Conservation (phyloP, 2,113 vertebrate species). For the Speoplatyrhinus poulsoni region DNA sequence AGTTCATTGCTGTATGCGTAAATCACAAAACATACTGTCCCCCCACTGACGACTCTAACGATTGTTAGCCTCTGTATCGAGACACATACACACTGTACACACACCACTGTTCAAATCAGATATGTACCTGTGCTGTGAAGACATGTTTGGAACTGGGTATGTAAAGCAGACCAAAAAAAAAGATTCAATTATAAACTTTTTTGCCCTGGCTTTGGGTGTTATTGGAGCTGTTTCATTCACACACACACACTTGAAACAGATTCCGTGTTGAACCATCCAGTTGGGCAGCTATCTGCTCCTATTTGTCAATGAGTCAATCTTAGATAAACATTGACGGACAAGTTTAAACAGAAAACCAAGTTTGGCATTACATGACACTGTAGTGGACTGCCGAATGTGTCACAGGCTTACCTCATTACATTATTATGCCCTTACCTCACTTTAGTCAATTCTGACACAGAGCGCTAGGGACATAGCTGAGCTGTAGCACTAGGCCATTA, state of each 20-base stretch:
- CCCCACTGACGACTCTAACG: not conserved
- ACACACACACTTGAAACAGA: constrained; percentile 10
- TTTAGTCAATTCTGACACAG: constrained; percentile 22
- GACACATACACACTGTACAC: not conserved
- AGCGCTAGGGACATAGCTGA: constrained; percentile 47
- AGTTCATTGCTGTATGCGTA: constrained; percentile 4
- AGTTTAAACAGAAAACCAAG: not conserved
- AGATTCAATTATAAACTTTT: constrained; percentile 25
- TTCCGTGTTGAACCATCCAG: not conserved
- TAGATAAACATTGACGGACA: constrained; percentile 1
- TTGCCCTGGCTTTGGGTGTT: constrained; percentile 3
- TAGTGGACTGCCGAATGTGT: constrained; percentile 37
- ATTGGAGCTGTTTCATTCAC: constrained; percentile 24
- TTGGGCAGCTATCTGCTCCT: constrained; percentile 24
- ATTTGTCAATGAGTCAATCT: constrained; percentile 34
- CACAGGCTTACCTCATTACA: constrained; percentile 55
- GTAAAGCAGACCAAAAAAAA: constrained; percentile 36
- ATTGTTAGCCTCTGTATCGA: constrained; percentile 4
- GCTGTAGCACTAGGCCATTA: constrained; percentile 4
- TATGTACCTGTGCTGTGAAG: too few relatives aligned
- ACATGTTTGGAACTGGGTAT: constrained; percentile 54
- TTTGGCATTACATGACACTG: constrained; percentile 30
- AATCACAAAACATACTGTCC: constrained; percentile 9
- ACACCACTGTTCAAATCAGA: not conserved
- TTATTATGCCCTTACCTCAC: constrained; percentile 47